Evolutionary conservation across 2,888 invertebrate species (phyloP).

Genomic region (Eristalis intricaria): DNA sequence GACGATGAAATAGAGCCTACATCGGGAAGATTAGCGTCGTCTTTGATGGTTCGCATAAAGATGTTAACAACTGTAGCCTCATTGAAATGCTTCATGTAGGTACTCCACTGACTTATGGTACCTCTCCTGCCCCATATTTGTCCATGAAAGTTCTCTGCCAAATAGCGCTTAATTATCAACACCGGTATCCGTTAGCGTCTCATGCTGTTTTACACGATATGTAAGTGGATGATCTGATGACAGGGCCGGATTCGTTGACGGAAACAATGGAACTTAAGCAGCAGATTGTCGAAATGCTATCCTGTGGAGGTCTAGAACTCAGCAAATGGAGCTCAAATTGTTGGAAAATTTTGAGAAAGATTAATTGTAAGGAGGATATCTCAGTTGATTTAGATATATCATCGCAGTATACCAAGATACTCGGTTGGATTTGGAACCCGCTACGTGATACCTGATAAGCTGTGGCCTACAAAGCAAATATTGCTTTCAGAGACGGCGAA

Average conservation of each 20-base stretch:
- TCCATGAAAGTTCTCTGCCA: too few species aligned
- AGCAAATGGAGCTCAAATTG: conserved; percentile 26
- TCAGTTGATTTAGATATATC: conserved; percentile 15
- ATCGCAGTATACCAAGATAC: conserved; percentile 22
- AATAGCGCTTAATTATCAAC: too few species aligned
- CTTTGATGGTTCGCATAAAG: background rate
- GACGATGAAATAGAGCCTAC: conserved; percentile 10
- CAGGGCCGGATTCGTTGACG: too few species aligned
- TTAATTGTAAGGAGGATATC: background rate
- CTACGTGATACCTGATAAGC: conserved; percentile 8
- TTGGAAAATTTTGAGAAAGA: background rate
- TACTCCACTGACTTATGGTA: background rate
- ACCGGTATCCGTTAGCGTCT: too few species aligned
- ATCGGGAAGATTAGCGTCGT: conserved; percentile 44
- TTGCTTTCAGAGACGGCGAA: background rate
- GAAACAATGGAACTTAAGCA: too few species aligned
- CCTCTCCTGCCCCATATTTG: too few species aligned
- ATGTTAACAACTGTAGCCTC: conserved; percentile 9
- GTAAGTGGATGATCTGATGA: too few species aligned
- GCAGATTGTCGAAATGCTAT: conserved; percentile 1
- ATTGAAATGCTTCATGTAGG: background rate
- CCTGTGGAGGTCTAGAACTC: background rate
- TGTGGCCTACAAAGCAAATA: conserved; percentile 4
- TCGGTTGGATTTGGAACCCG: conserved; percentile 36
- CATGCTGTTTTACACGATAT: too few species aligned